These are phyloP conservation scores for Anagrus nilaparvatae DNA, from an alignment of 1,140 invertebrate genomes.

Conservation along the genomic window DNA sequence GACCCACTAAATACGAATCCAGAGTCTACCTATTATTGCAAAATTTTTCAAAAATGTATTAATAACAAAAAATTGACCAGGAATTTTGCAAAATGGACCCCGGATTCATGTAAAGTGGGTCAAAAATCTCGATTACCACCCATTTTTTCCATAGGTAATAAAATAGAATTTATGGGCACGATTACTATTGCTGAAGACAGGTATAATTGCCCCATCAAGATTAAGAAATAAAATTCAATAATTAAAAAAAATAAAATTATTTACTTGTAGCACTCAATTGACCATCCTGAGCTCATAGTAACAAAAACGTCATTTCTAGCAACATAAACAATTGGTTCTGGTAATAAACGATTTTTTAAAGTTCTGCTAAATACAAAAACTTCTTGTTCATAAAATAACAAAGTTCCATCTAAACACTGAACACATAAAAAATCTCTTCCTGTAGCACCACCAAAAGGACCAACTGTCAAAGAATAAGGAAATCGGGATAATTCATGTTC, in stretches of 20 bases:
- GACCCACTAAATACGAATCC: no score
- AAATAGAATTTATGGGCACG: no score
- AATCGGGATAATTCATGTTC: conserved; percentile 55
- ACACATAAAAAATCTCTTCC: conserved; percentile 77
- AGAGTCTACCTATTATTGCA: no score
- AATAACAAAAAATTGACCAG: no score
- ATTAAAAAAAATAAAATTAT: conserved; percentile 10
- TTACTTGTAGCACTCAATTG: conserved; percentile 72
- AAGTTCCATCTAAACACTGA: conserved; percentile 72
- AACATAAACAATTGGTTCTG: conserved; percentile 67
- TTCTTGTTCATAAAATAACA: conserved; percentile 84
- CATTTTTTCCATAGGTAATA: no score
- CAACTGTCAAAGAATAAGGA: conserved; percentile 58
- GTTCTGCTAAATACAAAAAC: conserved; percentile 64
- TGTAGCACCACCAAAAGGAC: conserved; percentile 70
- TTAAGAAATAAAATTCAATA: neutral
- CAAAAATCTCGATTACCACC: no score
- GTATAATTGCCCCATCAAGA: no score
- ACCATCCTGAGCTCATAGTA: conserved; percentile 61
- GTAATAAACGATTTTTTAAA: conserved; percentile 65
- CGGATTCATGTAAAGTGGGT: no score
- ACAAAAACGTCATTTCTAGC: conserved; percentile 71
- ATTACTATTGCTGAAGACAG: neutral
- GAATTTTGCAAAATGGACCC: no score
- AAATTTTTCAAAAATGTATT: no score